Conservation (phyloP, 2,113 vertebrate species). For the Otocyon megalotis region DNA sequence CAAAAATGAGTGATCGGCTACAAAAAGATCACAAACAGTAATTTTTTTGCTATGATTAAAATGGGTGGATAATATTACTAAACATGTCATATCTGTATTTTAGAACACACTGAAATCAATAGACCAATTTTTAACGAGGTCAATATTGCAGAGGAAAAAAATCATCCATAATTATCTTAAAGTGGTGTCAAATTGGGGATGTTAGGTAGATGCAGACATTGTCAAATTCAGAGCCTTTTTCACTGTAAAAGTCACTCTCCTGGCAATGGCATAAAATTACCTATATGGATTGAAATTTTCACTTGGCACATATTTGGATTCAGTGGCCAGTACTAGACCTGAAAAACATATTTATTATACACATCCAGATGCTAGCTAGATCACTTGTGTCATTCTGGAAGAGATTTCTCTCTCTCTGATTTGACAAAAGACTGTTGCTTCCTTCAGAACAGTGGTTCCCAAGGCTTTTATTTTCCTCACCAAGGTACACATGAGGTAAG, state of each 20-base stretch:
- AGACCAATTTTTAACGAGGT: constrained; percentile 13
- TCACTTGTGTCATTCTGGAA: not conserved
- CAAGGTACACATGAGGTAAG: not conserved
- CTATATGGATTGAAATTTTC: not conserved
- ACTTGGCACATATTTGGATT: not conserved
- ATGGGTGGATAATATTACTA: not conserved
- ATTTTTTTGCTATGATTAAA: constrained; percentile 45
- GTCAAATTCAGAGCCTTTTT: constrained; percentile 26
- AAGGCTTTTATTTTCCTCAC: not conserved
- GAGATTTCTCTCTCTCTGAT: not conserved
- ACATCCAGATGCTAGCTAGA: not conserved
- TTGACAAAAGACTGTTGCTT: constrained; percentile 11
- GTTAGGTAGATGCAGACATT: not conserved
- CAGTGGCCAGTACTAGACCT: not conserved
- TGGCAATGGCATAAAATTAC: constrained; percentile 27
- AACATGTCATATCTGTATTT: constrained; percentile 25
- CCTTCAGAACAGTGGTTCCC: not conserved
- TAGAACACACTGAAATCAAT: constrained; percentile 23
- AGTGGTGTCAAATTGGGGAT: not conserved
- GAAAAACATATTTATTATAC: constrained; percentile 15
- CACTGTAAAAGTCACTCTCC: not conserved
- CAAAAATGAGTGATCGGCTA: not conserved
- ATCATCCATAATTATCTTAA: not conserved
- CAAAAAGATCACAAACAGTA: constrained; percentile 3
- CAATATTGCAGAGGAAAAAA: constrained; percentile 46